Conservation (phyloP, 2,888 invertebrate genomes). For the Escarpia spicata region DNA sequence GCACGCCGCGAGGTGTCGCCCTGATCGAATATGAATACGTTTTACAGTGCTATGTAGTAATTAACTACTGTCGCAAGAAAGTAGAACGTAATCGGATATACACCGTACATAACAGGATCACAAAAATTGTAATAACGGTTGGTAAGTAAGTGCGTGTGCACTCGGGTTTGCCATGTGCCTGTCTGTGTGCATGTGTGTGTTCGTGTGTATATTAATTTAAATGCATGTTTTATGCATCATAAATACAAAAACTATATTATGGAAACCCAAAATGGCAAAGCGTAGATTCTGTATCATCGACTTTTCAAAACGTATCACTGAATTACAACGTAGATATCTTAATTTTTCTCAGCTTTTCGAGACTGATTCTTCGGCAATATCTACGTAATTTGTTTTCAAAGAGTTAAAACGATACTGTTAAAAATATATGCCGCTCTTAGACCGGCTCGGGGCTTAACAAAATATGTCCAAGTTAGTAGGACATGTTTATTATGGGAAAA, state of each 20-base stretch:
- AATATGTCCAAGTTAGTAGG: no score
- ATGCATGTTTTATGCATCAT: no score
- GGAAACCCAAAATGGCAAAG: no score
- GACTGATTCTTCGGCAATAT: not conserved
- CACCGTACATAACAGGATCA: no score
- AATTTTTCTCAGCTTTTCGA: not conserved
- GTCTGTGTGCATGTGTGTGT: no score
- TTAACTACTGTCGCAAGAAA: not conserved
- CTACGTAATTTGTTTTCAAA: not conserved
- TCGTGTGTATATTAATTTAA: no score
- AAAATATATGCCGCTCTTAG: not conserved
- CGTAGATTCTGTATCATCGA: not conserved
- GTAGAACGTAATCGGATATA: no score
- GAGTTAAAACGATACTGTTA: not conserved
- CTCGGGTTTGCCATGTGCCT: no score
- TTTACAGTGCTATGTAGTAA: not conserved
- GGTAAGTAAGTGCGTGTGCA: no score
- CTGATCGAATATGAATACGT: slow-evolving; percentile 66
- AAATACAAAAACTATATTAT: no score
- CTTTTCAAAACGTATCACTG: not conserved
- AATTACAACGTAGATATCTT: not conserved
- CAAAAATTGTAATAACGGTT: no score
- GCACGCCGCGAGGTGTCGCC: slow-evolving; percentile 97
- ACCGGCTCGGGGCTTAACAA: not conserved
- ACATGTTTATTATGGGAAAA: no score